Evolutionary conservation across 2,797 vertebrate species (phyloP).

Genomic region (Syncerus caffer): DNA sequence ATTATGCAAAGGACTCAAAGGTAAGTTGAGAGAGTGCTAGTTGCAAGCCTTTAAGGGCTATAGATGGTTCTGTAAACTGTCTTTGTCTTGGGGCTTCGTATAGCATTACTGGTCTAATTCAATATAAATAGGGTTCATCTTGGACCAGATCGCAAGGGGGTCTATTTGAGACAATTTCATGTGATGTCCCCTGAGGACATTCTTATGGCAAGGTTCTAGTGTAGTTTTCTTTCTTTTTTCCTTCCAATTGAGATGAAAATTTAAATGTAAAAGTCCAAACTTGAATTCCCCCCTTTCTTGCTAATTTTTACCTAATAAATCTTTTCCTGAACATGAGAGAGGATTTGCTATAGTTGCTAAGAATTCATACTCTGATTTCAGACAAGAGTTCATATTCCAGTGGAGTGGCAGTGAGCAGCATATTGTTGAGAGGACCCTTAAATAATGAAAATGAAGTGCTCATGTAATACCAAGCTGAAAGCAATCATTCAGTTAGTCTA

Average conservation of each 20-base stretch:
- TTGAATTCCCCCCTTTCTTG: not conserved
- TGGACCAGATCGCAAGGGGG: not conserved
- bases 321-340: not conserved
- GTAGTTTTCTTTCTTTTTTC: not conserved
- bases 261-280: not conserved
- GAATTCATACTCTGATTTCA: not conserved
- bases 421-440: not conserved
- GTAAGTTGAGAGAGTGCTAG: conserved; percentile 78
- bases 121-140: not conserved
- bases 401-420: not conserved
- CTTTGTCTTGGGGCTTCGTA: not conserved
- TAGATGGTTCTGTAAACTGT: not conserved
- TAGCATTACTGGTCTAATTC: not conserved
- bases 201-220: not conserved
- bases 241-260: conserved; percentile 27
- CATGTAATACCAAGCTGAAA: not conserved
- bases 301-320: not conserved
- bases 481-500: not conserved
- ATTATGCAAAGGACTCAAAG: conserved; percentile 99
- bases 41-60: not conserved
- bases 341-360: not conserved
- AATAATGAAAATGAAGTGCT: not conserved
- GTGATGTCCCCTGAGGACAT: not conserved
- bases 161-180: not conserved
- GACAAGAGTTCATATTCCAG: not conserved